Evolutionary conservation across 2,113 vertebrate genomes (phyloP), one percentile per base, ranked within the genome.

Genomic region (Limanda limanda): DNA sequence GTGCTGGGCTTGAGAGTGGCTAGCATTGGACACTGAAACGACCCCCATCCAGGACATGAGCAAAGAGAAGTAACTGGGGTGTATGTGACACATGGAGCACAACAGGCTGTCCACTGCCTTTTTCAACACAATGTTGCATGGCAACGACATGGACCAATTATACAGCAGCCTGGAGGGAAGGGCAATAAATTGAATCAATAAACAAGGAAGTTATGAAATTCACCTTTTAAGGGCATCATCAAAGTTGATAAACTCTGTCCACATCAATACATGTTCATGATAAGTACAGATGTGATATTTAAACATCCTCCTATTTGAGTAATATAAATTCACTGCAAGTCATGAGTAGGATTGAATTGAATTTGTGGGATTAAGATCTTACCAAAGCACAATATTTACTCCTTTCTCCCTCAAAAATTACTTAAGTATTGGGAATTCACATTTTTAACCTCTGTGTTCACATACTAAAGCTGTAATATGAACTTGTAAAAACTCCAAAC

Each of bases 1-100:
- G 23, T 96, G 96, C 76, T 97, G 96, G 85, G 95, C 95, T 47
- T 97, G 96, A 91, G 88, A 96, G 67, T 83, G 97, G 25, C 81
- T 91, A 64, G 89, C 71, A 2, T 71, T 88, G 55, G 93, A 96
- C 42, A 92, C 92, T 5, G 96, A 94, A 14, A 94, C 95, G 54
- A 99, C 96, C 40, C 97, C 97, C 97, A 99, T 98, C 98, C 97
- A 99, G 75, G 96, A 97, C 98, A 99, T 98, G 14, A 99, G 96
- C 57, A 98, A 92, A 35, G 97, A 97, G 94, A 99, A 99, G 86
- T 98, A 99, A 88, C 93, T 96, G 18, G 98, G 98, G 83, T 99
- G 98, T 85, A 99, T 96, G 91, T 99, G 96, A 85, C 98, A 99
- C 95, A 99, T 97, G 6, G 98, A 97, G 84, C 98, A 99, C 73